Evolutionary conservation across 2,113 vertebrate genomes (phyloP), one percentile per base, ranked within the genome.

Genomic region (Girardinichthys multiradiatus): DNA sequence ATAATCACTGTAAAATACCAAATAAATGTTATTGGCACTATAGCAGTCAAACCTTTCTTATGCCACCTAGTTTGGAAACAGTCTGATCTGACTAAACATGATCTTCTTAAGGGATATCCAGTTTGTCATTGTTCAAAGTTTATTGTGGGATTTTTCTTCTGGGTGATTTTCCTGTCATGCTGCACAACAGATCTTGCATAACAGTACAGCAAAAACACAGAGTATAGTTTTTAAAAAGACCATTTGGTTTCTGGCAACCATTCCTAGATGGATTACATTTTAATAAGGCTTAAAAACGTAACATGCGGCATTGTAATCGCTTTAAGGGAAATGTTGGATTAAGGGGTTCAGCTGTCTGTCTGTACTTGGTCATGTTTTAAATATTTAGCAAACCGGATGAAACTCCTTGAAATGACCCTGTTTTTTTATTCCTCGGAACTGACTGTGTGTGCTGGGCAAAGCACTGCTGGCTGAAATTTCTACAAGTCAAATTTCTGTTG

Each of bases 401-500:
- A 64, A 69, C 51, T 45, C 48, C 24, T 31, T 26, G 13, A 70
- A 68, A 68, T 45, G 2, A 51, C n/a, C 11, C 0, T 13, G 12
- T 37, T 48, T 28, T n/a, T 15, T n/a, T 6, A 6, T 10, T n/a
- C 60, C 30, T 19, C 1, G 42, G 21, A 4, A 5, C 6, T 51
- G 64, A 70, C 39, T 35, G 8, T 64, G 26, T 45, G 59, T 24
- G 68, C 60, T 9, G 51, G 48, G 66, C 37, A 69, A 73, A 68
- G 64, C 65, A 58, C 51, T 67, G 60, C 39, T 0, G 13, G 67
- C 39, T 77, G 68, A 70, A 70, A 72, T 62, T 65, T 64, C 51
- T n/a, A 64, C 3, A 26, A 64, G 68, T 79, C 68, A 81, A 78
- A 87, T 81, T 76, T 69, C 54, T 0, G 37, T 62, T 28, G 4